Base-by-base conservation (phyloP, 2,888 invertebrate species). In the Synanthedon myopaeformis region DNA sequence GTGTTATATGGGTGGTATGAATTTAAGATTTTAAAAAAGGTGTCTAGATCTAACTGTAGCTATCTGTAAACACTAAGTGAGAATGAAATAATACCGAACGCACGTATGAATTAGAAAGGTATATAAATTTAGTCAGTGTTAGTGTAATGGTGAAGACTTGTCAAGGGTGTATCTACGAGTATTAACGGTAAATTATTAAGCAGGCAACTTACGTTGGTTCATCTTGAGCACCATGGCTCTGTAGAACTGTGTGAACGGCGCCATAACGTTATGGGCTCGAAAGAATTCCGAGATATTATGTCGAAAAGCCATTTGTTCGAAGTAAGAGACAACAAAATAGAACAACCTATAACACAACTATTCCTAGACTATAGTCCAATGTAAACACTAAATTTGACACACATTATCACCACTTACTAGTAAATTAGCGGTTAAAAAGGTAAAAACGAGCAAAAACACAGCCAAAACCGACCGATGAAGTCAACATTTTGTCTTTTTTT, bases 151-250 rank as follows among this genome's bases (percentile, higher is more conserved):
- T 35, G 35, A 6, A 35, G 35, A 10, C 35, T 35, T 35, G 35
- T 35, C 35, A 35, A 35, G 35, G 35, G 48, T 45, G 14, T 11
- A 45, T 45, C n/a, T 12, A n/a, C n/a, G n/a, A n/a, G n/a, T n/a
- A 23, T 23, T 23, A 23, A 23, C 23, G 23, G 23, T 23, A 23
- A 23, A 23, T 23, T 35, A 35, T 35, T 35, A 6, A 28, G 28
- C 5, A 28, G 28, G 28, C 5, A 28, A 83, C 85, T 86, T 63
- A 83, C 87, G 86, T 61, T 72, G 83, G 64, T 85, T 86, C 74
- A 86, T 86, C 59, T 84, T 85, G 65, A 85, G 83, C 67, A 83
- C 85, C 84, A 87, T 81, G 55, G 85, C 85, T 61, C 81, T 69
- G 66, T 87, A 86, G 60, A 84, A 71, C 63, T 81, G 70, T 53